phyloP scores from a whole-genome alignment of 37 sponge, comb jelly and placozoan genomes.

The Cladorhizidae sp. region DNA sequence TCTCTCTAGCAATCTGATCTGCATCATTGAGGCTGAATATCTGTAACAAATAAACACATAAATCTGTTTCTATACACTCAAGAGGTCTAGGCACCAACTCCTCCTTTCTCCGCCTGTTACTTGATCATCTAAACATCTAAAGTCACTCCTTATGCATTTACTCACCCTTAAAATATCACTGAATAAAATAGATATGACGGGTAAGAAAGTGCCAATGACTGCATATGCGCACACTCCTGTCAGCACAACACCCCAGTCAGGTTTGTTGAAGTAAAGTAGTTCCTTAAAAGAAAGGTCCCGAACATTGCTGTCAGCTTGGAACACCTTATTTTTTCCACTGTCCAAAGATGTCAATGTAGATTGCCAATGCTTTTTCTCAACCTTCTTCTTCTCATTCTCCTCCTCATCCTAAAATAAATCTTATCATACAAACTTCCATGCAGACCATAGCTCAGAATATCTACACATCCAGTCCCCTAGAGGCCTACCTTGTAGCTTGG shows the following conservation, averaged over 20 bases:
- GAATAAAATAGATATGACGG: conserved; percentile 72
- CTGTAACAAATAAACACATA: conserved; percentile 13
- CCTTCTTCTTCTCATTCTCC: neutral
- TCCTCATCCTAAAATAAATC: no score
- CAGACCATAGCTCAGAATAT: no score
- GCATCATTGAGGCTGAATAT: conserved; percentile 45
- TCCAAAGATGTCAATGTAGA: no score
- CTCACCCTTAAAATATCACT: conserved; percentile 57
- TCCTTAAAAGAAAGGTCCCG: conserved; percentile 26
- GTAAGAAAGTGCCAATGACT: conserved; percentile 62
- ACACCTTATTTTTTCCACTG: neutral
- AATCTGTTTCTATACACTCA: neutral
- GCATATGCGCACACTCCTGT: conserved; percentile 48
- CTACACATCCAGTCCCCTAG: no score
- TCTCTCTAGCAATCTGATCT: conserved; percentile 16
- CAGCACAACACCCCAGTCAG: conserved; percentile 81
- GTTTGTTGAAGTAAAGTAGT: conserved; percentile 65
- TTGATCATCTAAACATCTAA: no score
- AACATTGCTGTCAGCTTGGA: neutral
- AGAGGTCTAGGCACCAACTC: no score
- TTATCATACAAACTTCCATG: no score
- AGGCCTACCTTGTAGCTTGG: no score
- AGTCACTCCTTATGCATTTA: neutral
- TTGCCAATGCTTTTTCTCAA: no score
- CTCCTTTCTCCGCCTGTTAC: no score